Base-by-base conservation (phyloP, 2,113 vertebrate genomes). In the Lonchura striata region DNA sequence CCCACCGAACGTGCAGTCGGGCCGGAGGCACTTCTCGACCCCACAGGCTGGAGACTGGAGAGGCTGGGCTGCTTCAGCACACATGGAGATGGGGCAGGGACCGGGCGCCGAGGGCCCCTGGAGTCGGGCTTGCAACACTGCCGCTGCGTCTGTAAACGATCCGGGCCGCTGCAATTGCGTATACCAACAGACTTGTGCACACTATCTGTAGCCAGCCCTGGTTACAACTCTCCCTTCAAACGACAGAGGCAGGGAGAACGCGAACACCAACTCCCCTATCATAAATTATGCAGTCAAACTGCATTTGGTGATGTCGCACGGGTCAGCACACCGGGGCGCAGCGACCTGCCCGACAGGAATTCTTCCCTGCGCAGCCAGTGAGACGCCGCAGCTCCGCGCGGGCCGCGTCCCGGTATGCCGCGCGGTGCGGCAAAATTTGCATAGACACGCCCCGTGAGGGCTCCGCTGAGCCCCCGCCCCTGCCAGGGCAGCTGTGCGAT, bases 361-460 rank as follows among this genome's bases (percentile, higher is more conserved):
- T 37, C 9, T 50, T 9, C 33, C 14, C 5, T 15, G 46, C 5
- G 21, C 35, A 13, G 9, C 31, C 25, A 49, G 23, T 11, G 31
- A 25, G 35, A 13, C 16, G 0, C 6, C 0, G 37, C 15, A 12
- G 0, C 12, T 8, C 39, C 5, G 53, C 5, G 4, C 31, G 13
- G 20, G 30, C 21, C 0, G 25, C 5, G 52, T 28, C 86, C 77
- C 69, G 39, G 5, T 27, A 39, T 4, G 33, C 77, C 10, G 10
- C 28, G 37, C 59, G 37, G 52, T 0, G 6, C 0, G 0, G 1
- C 0, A 0, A 0, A 1, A 17, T 88, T 72, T 81, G 37, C 52
- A 74, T 71, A 16, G 30, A 2, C 75, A 4, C 57, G 50, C 42
- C 75, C 28, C 27, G 0, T 0, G 7, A 42, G 3, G 9, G 0